Evolutionary conservation across 2,797 vertebrate genomes (phyloP), one percentile per base, ranked within the genome.

Genomic region (Lycodopsis pacificus): DNA sequence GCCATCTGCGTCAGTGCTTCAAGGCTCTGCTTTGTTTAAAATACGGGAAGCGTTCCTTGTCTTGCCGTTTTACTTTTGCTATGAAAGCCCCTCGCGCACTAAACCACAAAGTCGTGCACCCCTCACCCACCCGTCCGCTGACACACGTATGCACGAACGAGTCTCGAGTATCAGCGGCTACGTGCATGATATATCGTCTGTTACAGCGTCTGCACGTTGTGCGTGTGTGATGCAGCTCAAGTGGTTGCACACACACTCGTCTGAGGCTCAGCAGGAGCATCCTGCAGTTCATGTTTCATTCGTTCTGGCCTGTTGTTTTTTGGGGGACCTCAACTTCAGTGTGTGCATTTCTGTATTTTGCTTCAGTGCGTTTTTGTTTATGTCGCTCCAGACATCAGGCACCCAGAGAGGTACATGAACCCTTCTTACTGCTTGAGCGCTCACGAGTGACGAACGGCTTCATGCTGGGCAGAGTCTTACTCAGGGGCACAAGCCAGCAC

Each of bases 371-470:
- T 30, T 32, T 22, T 66, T 25, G 11, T 30, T 30, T 30, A 3
- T 42, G 30, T 51, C 44, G 17, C 40, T 17, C 66, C 6, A 9
- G 40, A 30, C 25, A 17, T 30, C 53, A 54, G 12, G 30, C 30
- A 32, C 81, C 82, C 68, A 46, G 42, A 80, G 79, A 89, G 66
- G 77, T 81, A 59, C 63, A 64, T 64, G 68, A 48, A 84, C 80
- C 84, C 76, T 65, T 70, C 77, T 68, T 78, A 40, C 63, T 76
- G 84, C 88, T 84, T 84, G 76, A 88, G 86, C 4, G 4, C 84
- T 91, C 89, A 79, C 67, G 73, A 42, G 80, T 88, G 88, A 90
- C 81, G 22, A 90, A 92, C 90, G 79, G 81, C 77, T 88, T 83
- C 78, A 73, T 70, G 71, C 75, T 69, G 72, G 73, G 76, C 79